Evolutionary conservation across 2,888 invertebrate genomes (phyloP).

Genomic region (Gisinianus flammeolus): DNA sequence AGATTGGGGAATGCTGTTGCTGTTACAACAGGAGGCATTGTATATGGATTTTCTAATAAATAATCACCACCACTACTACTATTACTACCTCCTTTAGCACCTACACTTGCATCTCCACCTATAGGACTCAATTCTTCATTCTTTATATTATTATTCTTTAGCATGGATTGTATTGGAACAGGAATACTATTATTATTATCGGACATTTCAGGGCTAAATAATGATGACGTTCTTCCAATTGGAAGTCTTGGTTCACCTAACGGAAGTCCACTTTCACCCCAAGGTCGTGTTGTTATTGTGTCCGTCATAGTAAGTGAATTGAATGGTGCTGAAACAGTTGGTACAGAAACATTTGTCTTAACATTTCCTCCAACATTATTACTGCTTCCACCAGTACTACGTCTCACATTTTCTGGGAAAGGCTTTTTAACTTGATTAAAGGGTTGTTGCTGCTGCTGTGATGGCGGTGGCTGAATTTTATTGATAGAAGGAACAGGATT

Average conservation of each 20-base stretch:
- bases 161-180: slow-evolving; percentile 10
- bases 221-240: slow-evolving; percentile 22
- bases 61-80: neutral
- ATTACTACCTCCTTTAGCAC: slow-evolving; percentile 24
- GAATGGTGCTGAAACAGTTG: slow-evolving; percentile 19
- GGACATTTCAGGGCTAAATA: slow-evolving; percentile 34
- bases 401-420: slow-evolving; percentile 22
- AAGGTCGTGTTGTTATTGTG: slow-evolving; percentile 12
- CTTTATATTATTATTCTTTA: neutral
- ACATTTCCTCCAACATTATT: slow-evolving; percentile 5
- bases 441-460: neutral
- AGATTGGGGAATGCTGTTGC: neutral
- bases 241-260: slow-evolving; percentile 19
- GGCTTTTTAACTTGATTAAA: slow-evolving; percentile 37
- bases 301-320: slow-evolving; percentile 15
- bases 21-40: too few relatives aligned
- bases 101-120: slow-evolving; percentile 31
- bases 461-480: neutral
- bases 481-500: neutral
- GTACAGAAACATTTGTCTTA: slow-evolving; percentile 14
- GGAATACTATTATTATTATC: slow-evolving; percentile 25
- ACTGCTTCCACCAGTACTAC: slow-evolving; percentile 1
- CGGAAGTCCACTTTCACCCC: too few relatives aligned
- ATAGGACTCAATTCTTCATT: slow-evolving; percentile 31
- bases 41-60: slow-evolving; percentile 10